These are phyloP conservation scores for Gobio gobio DNA, from an alignment of 2,113 vertebrate species.

Conservation along the genomic window DNA sequence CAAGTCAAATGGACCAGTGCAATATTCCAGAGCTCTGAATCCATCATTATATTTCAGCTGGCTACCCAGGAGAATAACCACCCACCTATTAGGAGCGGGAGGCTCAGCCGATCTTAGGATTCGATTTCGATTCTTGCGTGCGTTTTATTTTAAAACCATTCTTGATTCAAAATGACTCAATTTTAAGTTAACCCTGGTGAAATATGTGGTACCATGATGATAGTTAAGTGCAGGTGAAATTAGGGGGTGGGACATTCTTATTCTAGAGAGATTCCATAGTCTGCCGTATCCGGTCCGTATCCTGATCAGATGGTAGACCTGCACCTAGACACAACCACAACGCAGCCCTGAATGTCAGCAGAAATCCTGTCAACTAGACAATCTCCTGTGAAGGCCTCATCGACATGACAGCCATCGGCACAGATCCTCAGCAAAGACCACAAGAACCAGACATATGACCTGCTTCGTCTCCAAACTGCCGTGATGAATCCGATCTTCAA, in stretches of 20 bases:
- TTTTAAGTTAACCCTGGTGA: background rate
- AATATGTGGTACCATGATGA: background rate
- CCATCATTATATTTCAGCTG: constrained; percentile 46
- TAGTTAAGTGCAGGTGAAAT: background rate
- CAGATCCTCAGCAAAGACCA: too few species aligned
- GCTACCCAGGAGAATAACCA: constrained; percentile 31
- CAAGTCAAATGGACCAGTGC: constrained; percentile 57
- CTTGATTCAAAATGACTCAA: background rate
- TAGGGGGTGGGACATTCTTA: background rate
- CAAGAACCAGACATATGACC: too few species aligned
- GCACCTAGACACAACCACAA: too few species aligned
- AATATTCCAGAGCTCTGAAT: constrained; percentile 35
- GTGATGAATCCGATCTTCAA: too few species aligned
- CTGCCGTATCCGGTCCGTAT: too few species aligned
- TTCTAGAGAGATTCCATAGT: background rate
- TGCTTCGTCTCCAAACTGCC: too few species aligned
- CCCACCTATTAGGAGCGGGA: background rate
- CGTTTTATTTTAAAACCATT: constrained; percentile 12
- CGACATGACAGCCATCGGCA: too few species aligned
- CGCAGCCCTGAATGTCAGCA: too few species aligned
- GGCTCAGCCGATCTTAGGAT: background rate
- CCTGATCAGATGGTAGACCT: too few species aligned
- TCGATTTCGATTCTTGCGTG: background rate
- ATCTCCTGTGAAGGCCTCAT: too few species aligned
- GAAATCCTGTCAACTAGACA: too few species aligned